Evolutionary conservation across 2,888 invertebrate genomes (phyloP).

Genomic region (Dastarcus helophoroides): DNA sequence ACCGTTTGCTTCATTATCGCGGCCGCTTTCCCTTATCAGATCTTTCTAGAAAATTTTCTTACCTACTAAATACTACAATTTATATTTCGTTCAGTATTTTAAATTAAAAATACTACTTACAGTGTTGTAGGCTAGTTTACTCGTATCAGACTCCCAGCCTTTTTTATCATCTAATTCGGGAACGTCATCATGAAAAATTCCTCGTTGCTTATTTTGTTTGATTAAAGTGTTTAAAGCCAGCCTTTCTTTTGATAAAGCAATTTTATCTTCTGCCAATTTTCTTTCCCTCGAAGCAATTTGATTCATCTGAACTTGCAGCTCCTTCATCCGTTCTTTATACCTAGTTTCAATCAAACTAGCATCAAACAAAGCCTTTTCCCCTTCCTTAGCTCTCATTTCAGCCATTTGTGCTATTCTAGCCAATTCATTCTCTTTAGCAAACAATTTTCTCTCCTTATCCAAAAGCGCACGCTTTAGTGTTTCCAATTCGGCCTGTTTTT

Average conservation of each 20-base stretch:
- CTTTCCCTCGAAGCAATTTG: conserved; percentile 46
- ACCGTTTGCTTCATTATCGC: too few relatives aligned
- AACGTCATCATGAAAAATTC: conserved; percentile 28
- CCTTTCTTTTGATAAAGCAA: conserved; percentile 46
- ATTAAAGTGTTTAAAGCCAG: conserved; percentile 43
- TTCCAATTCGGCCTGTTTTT: conserved; percentile 30
- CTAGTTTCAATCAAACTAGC: conserved; percentile 34
- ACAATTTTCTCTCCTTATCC: conserved; percentile 18
- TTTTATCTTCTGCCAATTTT: conserved; percentile 50
- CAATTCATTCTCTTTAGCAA: conserved; percentile 28
- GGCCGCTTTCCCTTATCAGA: too few relatives aligned
- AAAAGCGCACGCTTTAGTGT: conserved; percentile 22
- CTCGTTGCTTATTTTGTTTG: conserved; percentile 36
- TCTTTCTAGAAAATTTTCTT: too few relatives aligned
- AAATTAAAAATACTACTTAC: too few relatives aligned
- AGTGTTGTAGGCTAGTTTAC: too few relatives aligned
- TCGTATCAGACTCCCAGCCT: too few relatives aligned
- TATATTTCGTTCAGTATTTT: too few relatives aligned
- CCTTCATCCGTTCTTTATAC: conserved; percentile 46
- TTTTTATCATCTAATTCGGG: too few relatives aligned
- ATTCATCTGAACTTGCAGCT: conserved; percentile 46
- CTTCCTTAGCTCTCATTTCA: conserved; percentile 44
- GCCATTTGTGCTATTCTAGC: conserved; percentile 31
- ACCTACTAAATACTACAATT: too few relatives aligned
- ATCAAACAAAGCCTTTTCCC: conserved; percentile 39